Conservation (phyloP, 2,113 vertebrate species). For the Silurus glanis region DNA sequence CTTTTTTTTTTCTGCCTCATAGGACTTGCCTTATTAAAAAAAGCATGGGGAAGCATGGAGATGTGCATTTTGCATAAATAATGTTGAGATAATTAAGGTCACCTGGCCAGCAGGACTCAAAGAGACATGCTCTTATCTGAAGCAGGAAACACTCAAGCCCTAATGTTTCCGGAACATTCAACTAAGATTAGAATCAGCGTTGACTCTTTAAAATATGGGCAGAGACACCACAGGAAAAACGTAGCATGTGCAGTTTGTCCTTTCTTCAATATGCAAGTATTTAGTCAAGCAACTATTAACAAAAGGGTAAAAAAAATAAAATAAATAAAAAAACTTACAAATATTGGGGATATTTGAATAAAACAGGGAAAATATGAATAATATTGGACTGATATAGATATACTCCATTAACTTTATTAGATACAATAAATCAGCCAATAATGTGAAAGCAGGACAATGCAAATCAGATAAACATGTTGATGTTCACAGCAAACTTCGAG, state of each 20-base stretch:
- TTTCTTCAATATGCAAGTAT: conserved; percentile 34
- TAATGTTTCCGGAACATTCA: conserved; percentile 56
- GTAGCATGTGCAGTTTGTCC: conserved; percentile 8
- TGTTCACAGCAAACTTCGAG: no score
- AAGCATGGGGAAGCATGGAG: conserved; percentile 31
- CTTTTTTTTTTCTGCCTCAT: conserved; percentile 9
- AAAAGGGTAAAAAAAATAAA: not conserved
- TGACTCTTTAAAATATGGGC: conserved; percentile 51
- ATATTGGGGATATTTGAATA: not conserved
- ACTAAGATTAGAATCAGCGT: conserved; percentile 66
- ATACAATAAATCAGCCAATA: no score
- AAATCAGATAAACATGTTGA: no score
- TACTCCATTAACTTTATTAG: no score
- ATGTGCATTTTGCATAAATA: conserved; percentile 71
- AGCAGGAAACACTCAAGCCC: conserved; percentile 57
- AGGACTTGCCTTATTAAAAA: conserved; percentile 40
- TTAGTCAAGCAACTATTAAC: not conserved
- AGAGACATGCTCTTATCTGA: conserved; percentile 65
- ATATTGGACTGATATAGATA: not conserved
- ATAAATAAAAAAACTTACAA: not conserved
- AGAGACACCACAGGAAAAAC: conserved; percentile 51
- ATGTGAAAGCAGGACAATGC: no score
- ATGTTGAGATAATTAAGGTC: conserved; percentile 69
- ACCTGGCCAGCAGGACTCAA: conserved; percentile 64
- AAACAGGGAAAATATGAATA: conserved; percentile 15